A percentile compares a stretch with the other conserved stretches of the same genome.
phyloP scores from a whole-genome alignment of 2,113 vertebrate species.

The Clarias batrachus region DNA sequence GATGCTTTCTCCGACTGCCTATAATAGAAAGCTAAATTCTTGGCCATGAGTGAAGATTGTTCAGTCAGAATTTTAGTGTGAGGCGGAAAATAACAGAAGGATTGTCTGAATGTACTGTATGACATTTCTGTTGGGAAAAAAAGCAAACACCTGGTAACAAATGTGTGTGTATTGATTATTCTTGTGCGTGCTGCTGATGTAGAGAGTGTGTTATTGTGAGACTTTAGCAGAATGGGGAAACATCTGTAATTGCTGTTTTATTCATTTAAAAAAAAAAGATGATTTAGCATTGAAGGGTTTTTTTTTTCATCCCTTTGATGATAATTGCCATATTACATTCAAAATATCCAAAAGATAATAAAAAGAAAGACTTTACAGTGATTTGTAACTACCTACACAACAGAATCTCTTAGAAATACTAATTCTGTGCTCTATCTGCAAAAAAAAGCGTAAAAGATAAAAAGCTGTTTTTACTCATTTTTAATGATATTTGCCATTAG shows the following conservation, averaged over 20 bases:
- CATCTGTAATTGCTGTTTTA: constrained; percentile 8
- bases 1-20: constrained; percentile 2
- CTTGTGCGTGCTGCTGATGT: neutral
- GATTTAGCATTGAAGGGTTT: neutral
- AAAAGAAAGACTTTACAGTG: neutral
- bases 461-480: neutral
- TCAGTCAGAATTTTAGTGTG: constrained; percentile 26
- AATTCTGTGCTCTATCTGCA: constrained; percentile 5
- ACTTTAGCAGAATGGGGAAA: constrained; percentile 12
- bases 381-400: neutral
- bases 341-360: neutral
- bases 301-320: neutral
- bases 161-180: constrained; percentile 3
- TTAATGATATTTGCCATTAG: constrained; percentile 36
- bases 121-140: constrained; percentile 26
- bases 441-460: neutral
- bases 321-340: neutral
- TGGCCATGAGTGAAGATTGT: constrained; percentile 10
- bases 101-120: constrained; percentile 11
- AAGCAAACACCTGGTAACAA: constrained; percentile 6
- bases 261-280: neutral
- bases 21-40: constrained; percentile 16
- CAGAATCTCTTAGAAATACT: neutral
- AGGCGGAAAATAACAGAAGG: constrained; percentile 18
- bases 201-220: neutral